A percentile compares a stretch with the other conserved stretches of the same genome.
These are phyloP conservation scores for Melipona quadrifasciata DNA, from an alignment of 1,140 invertebrate species.

Conservation along the genomic window DNA sequence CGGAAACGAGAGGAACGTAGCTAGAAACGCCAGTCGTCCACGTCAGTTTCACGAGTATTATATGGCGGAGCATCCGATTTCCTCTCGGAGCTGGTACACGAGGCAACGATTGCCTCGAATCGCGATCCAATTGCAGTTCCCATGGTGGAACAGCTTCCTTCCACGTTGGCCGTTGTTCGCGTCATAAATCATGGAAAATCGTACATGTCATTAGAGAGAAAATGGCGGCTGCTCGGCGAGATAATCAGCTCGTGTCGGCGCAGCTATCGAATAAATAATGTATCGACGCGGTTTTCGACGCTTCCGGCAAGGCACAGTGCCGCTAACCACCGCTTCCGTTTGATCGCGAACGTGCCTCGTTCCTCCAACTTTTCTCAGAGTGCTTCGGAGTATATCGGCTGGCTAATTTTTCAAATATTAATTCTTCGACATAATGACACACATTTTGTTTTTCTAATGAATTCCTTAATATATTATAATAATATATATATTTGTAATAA, in stretches of 20 bases:
- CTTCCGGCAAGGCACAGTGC: slow-evolving; percentile 8
- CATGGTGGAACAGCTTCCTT: neutral
- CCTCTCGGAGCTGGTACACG: neutral
- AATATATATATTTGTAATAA: too few species aligned
- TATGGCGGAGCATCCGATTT: slow-evolving; percentile 25
- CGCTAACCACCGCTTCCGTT: neutral
- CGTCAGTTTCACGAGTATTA: slow-evolving; percentile 27
- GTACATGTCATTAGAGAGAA: slow-evolving; percentile 39
- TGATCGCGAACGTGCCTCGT: neutral
- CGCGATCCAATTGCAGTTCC: slow-evolving; percentile 23
- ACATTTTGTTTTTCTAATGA: too few species aligned
- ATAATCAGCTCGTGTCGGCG: slow-evolving; percentile 68
- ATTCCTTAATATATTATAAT: too few species aligned
- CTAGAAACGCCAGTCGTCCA: neutral
- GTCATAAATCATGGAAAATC: neutral
- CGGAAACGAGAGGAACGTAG: neutral
- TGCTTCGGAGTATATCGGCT: neutral
- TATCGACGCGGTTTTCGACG: slow-evolving; percentile 8
- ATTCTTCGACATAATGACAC: too few species aligned
- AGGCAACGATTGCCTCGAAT: neutral
- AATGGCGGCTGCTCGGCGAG: slow-evolving; percentile 19
- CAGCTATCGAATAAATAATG: slow-evolving; percentile 57
- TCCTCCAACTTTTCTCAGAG: neutral
- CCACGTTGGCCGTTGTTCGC: neutral
- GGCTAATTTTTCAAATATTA: too few species aligned